phyloP scores from a whole-genome alignment of 2,113 vertebrate genomes.

The Naja naja region DNA sequence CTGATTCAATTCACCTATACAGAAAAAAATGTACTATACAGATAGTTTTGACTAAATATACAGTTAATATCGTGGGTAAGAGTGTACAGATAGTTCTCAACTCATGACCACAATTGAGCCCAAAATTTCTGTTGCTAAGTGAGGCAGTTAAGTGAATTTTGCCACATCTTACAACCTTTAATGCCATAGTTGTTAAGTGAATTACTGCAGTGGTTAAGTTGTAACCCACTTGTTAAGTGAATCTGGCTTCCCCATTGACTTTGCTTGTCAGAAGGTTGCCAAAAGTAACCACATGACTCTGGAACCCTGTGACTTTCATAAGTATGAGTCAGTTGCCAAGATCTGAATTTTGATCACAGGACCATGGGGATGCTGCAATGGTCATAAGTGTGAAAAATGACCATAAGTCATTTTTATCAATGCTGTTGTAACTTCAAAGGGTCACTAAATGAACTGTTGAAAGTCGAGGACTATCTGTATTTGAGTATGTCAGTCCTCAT shows the following conservation, averaged over 20 bases:
- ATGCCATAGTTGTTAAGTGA: background rate
- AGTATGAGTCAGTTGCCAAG: background rate
- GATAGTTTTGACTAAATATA: background rate
- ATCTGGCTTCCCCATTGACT: background rate
- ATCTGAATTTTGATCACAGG: background rate
- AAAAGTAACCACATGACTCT: background rate
- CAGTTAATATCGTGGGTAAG: too few species aligned
- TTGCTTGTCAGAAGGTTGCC: background rate
- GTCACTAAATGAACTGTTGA: too few species aligned
- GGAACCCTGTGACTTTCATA: background rate
- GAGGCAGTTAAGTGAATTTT: background rate
- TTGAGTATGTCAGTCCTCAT: background rate
- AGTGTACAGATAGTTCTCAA: background rate
- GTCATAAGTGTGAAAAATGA: too few species aligned
- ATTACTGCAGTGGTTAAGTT: background rate
- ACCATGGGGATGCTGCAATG: background rate
- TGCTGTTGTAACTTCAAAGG: too few species aligned
- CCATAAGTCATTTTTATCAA: too few species aligned
- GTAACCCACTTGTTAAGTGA: background rate
- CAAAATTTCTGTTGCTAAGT: background rate
- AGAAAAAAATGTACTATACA: background rate
- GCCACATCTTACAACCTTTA: background rate
- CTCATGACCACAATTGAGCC: background rate
- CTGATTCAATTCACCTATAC: background rate
- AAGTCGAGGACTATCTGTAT: background rate